phyloP scores from a whole-genome alignment of 2,113 vertebrate genomes.

The Ondatra zibethicus region DNA sequence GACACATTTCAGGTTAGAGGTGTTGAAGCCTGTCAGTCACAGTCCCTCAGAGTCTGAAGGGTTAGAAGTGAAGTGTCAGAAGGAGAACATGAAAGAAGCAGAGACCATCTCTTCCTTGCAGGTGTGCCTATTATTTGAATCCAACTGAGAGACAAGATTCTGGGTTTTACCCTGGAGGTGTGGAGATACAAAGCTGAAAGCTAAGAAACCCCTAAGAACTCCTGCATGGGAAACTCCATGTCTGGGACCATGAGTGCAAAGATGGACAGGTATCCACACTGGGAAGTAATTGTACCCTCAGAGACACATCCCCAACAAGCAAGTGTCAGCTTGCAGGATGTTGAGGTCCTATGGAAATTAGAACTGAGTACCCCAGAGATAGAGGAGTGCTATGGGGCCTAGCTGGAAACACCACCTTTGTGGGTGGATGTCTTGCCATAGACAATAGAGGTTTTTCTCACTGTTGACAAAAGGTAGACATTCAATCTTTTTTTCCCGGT shows the following conservation, averaged over 20 bases:
- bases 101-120: neutral
- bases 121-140: neutral
- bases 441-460: neutral
- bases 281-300: neutral
- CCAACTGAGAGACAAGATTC: too few relatives aligned
- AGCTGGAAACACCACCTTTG: neutral
- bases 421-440: neutral
- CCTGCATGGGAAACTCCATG: too few relatives aligned
- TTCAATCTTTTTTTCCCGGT: too few relatives aligned
- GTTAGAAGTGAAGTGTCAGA: neutral
- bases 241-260: neutral
- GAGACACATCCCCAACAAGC: accelerated
- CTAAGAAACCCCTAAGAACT: neutral
- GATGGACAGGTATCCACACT: neutral
- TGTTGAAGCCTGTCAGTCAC: neutral
- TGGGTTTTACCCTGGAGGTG: neutral
- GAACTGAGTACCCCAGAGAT: neutral
- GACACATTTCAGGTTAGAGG: neutral
- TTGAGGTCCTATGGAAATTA: neutral
- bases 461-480: neutral
- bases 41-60: accelerated
- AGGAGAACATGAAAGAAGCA: neutral
- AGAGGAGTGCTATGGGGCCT: neutral
- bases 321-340: too few relatives aligned
- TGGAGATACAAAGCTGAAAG: too few relatives aligned